Conservation (phyloP, 2,888 invertebrate genomes). For the Andricus curvator region DNA sequence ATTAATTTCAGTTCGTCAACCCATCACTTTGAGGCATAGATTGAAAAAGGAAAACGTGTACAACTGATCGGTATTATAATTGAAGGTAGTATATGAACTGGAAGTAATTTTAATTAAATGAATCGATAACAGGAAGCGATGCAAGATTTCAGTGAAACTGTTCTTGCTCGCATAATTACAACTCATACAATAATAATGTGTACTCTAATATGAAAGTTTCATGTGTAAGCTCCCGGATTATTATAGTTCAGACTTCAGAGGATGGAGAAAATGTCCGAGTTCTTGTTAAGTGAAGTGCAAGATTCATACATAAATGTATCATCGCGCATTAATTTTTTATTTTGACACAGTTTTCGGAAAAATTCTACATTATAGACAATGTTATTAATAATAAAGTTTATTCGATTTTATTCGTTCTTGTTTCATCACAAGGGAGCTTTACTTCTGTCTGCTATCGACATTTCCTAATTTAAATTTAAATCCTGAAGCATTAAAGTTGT, state of each 20-base stretch:
- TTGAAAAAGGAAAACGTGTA: neutral
- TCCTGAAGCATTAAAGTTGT: neutral
- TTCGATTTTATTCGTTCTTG: too few relatives aligned
- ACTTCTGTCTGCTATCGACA: neutral
- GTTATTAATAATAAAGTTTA: too few relatives aligned
- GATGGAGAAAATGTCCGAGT: neutral
- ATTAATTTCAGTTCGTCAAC: constrained; percentile 8
- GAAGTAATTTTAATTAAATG: constrained; percentile 36
- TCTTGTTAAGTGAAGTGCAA: neutral
- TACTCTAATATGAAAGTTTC: constrained; percentile 35
- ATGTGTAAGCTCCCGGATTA: neutral
- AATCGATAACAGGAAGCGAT: constrained; percentile 30
- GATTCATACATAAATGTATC: neutral
- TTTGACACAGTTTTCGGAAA: neutral
- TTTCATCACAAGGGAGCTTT: too few relatives aligned
- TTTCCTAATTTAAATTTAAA: neutral
- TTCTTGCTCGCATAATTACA: constrained; percentile 24
- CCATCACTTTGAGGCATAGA: neutral
- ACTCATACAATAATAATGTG: constrained; percentile 24
- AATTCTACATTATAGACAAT: neutral
- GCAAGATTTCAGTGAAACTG: constrained; percentile 30
- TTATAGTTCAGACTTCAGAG: neutral
- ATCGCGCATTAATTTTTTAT: neutral
- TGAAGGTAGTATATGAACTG: constrained; percentile 27
- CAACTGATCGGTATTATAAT: constrained; percentile 36